phyloP scores from a whole-genome alignment of 2,797 vertebrate genomes.

The Melanotaenia boesemani region DNA sequence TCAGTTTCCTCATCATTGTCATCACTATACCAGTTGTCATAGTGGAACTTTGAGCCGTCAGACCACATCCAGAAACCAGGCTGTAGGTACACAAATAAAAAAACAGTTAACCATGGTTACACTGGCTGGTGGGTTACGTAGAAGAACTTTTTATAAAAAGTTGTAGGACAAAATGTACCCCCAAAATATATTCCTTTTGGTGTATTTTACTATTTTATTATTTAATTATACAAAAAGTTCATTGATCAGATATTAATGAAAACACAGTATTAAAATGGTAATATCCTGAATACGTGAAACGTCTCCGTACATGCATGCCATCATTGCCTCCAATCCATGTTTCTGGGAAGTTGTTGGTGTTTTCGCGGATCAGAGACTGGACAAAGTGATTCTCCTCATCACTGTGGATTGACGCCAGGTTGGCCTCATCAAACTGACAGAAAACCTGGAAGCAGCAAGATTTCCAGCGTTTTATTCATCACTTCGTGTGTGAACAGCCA shows the following conservation, averaged over 20 bases:
- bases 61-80: constrained; percentile 43
- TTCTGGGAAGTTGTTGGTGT: constrained; percentile 5
- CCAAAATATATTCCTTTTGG: no score
- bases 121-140: background rate
- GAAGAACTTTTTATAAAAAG: background rate
- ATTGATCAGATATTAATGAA: background rate
- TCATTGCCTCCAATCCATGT: constrained; percentile 51
- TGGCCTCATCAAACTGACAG: constrained; percentile 39
- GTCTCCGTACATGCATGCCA: constrained; percentile 1
- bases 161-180: no score
- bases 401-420: constrained; percentile 54
- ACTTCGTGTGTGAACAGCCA: background rate
- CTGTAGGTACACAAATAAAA: constrained; percentile 10
- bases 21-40: background rate
- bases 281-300: background rate
- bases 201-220: background rate
- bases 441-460: constrained; percentile 28
- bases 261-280: background rate
- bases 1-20: rapidly evolving
- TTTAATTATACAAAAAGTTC: background rate
- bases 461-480: background rate
- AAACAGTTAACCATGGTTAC: background rate
- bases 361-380: constrained; percentile 32
- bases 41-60: constrained; percentile 45
- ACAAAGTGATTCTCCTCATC: constrained; percentile 19